Percentiles rank a stretch among this genome's conserved stretches.
phyloP scores from a whole-genome alignment of 2,888 invertebrate species.

The Sinelater perroti region DNA sequence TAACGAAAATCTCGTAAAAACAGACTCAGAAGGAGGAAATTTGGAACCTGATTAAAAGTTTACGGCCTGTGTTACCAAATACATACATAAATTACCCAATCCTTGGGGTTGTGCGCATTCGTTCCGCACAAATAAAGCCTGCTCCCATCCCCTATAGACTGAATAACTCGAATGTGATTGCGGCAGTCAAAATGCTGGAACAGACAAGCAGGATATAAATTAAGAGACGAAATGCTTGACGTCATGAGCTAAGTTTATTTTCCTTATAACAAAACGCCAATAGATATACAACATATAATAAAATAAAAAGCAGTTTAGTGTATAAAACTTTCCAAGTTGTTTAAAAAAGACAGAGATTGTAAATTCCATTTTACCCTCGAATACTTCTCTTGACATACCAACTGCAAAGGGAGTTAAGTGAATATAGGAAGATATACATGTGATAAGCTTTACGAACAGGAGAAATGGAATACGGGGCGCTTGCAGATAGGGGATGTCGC shows the following conservation, averaged over 20 bases:
- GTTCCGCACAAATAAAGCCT: conserved; percentile 92
- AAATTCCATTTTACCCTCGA: conserved; percentile 9
- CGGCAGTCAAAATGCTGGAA: conserved; percentile 91
- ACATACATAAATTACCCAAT: conserved; percentile 95
- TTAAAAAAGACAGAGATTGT: background rate
- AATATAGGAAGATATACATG: conserved; percentile 17
- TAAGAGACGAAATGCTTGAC: conserved; percentile 4
- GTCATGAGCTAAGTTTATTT: too few relatives aligned
- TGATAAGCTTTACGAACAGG: conserved; percentile 17
- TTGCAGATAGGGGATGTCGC: conserved; percentile 16
- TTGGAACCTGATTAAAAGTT: conserved; percentile 7
- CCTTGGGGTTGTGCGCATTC: conserved; percentile 93
- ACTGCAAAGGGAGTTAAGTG: conserved; percentile 16
- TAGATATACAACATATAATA: too few relatives aligned
- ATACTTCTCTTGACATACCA: conserved; percentile 9
- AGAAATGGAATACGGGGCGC: conserved; percentile 14
- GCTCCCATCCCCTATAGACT: conserved; percentile 89
- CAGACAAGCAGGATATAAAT: conserved; percentile 10
- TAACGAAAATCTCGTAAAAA: background rate
- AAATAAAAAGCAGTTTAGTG: too few relatives aligned
- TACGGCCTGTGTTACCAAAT: conserved; percentile 40
- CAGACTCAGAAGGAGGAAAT: background rate
- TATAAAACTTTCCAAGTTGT: too few relatives aligned
- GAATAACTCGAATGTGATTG: conserved; percentile 93
- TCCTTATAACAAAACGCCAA: too few relatives aligned